These are phyloP conservation scores for Dolichopus griseipennis DNA, from an alignment of 2,888 invertebrate genomes.

Conservation along the genomic window DNA sequence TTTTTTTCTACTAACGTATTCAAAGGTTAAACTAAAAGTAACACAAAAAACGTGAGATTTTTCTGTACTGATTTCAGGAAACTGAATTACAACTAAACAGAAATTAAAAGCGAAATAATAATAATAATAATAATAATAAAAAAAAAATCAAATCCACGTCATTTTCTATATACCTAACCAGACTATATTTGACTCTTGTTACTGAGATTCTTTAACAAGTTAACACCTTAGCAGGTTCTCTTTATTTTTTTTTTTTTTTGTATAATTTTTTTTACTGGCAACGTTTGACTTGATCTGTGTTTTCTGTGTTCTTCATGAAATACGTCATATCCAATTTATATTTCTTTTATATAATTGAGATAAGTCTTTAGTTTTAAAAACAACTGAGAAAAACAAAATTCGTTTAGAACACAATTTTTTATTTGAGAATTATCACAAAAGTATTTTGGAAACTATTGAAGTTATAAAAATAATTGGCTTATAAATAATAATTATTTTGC, in stretches of 20 bases:
- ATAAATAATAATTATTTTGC: too few species aligned
- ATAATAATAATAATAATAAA: not conserved
- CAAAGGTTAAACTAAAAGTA: not conserved
- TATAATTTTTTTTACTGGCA: not conserved
- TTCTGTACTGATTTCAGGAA: not conserved
- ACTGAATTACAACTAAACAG: not conserved
- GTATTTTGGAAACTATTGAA: too few species aligned
- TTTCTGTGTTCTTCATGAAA: not conserved
- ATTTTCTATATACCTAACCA: not conserved
- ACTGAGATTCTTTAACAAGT: slow-evolving; percentile 4
- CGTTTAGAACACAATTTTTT: too few species aligned
- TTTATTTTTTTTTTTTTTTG: not conserved
- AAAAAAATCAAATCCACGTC: not conserved
- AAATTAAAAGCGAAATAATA: not conserved
- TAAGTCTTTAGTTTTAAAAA: not conserved
- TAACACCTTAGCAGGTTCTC: slow-evolving; percentile 3
- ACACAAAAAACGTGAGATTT: slow-evolving; percentile 2
- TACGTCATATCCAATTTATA: not conserved
- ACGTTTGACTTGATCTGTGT: not conserved
- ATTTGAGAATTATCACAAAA: too few species aligned
- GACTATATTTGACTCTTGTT: not conserved
- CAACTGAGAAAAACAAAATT: too few species aligned
- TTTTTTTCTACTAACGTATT: not conserved
- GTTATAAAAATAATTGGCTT: too few species aligned
- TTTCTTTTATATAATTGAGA: not conserved